phyloP scores from a whole-genome alignment of 2,888 invertebrate genomes.

The Leucophenga montana region DNA sequence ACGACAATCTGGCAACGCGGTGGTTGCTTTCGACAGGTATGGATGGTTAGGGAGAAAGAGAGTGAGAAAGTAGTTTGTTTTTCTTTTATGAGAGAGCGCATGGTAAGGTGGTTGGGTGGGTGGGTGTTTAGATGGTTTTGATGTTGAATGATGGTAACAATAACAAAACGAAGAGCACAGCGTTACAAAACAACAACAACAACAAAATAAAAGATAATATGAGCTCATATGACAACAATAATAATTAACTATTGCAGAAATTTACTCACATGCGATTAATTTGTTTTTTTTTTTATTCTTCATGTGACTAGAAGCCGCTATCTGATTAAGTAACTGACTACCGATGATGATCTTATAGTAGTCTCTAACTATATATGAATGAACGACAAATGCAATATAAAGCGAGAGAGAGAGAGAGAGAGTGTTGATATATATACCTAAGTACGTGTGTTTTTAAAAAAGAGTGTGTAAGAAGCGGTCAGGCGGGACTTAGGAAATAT shows the following conservation, averaged over 20 bases:
- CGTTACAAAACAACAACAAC: background rate
- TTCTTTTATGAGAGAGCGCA: background rate
- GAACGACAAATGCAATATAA: background rate
- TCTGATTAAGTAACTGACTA: too few species aligned
- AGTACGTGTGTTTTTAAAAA: too few species aligned
- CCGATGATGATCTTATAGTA: too few species aligned
- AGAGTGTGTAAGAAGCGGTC: too few species aligned
- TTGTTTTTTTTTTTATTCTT: background rate
- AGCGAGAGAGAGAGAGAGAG: background rate
- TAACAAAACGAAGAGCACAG: background rate
- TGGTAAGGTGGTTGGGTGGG: background rate
- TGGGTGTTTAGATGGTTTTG: background rate
- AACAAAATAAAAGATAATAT: background rate
- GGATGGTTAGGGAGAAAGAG: background rate
- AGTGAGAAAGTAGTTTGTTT: background rate
- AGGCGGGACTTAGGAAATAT: too few species aligned
- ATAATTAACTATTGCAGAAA: background rate
- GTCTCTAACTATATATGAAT: background rate
- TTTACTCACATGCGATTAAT: constrained; percentile 19
- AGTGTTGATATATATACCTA: too few species aligned
- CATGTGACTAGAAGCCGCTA: background rate
- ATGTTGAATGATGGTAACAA: background rate
- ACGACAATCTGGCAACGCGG: too few species aligned
- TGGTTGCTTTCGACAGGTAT: too few species aligned
- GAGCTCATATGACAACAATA: background rate